Evolutionary conservation across 2,888 invertebrate genomes (phyloP).

Genomic region (Clusia tigrina): DNA sequence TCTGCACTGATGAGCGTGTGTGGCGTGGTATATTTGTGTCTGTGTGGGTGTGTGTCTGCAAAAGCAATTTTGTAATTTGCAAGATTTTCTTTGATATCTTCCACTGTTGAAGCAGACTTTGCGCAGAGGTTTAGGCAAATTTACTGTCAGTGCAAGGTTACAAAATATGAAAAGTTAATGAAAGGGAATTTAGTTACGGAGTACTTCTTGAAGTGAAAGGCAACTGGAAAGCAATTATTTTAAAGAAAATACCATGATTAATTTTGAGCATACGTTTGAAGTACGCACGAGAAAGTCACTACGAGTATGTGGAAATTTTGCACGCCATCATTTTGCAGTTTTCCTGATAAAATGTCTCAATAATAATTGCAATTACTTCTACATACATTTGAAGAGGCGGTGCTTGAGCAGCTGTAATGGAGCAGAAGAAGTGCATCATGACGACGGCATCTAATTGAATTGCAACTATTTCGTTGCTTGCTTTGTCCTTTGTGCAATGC

Average conservation of each 20-base stretch:
- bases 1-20: not conserved
- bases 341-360: not conserved
- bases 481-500: too few species aligned
- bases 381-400: too few species aligned
- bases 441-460: too few species aligned
- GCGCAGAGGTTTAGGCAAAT: not conserved
- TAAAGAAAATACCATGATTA: too few species aligned
- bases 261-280: too few species aligned
- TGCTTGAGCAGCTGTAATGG: not conserved
- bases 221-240: not conserved
- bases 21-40: not conserved
- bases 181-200: not conserved
- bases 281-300: too few species aligned
- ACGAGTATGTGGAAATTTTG: not conserved
- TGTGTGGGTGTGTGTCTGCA: too few species aligned
- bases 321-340: not conserved
- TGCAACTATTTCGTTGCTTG: too few species aligned
- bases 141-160: not conserved
- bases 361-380: too few species aligned
- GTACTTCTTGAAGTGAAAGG: not conserved
- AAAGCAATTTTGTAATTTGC: not conserved
- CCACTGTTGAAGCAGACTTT: not conserved
- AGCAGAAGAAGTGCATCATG: not conserved
- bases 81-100: not conserved
- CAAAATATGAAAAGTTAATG: not conserved